These are phyloP conservation scores for Fundulus diaphanus DNA, from an alignment of 2,797 vertebrate genomes.

Conservation along the genomic window DNA sequence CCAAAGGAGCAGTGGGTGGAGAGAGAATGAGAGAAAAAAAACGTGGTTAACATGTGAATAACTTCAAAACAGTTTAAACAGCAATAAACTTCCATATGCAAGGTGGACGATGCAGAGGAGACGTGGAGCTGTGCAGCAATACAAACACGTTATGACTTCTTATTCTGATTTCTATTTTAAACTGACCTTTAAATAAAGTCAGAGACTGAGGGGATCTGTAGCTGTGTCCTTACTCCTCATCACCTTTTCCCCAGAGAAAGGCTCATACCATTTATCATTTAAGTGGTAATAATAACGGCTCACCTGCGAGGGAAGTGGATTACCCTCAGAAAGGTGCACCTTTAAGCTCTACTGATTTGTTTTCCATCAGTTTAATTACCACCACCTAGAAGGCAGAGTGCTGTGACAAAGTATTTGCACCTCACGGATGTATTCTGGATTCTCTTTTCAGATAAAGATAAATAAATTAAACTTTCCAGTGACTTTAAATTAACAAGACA, in stretches of 20 bases:
- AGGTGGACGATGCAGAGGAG: constrained; percentile 20
- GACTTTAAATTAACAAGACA: not conserved
- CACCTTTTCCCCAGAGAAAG: constrained; percentile 18
- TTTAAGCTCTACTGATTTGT: constrained; percentile 16
- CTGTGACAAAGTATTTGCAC: not conserved
- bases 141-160: constrained; percentile 22
- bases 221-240: constrained; percentile 6
- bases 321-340: constrained; percentile 19
- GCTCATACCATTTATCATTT: constrained; percentile 15
- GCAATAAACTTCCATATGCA: constrained; percentile 27
- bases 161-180: constrained; percentile 22
- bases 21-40: constrained; percentile 19
- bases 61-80: constrained; percentile 25
- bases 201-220: constrained; percentile 11
- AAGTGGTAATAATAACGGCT: constrained; percentile 26
- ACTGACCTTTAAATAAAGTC: constrained; percentile 53
- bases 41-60: constrained; percentile 44
- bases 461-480: not conserved
- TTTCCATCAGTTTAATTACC: constrained; percentile 27
- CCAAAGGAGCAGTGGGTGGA: constrained; percentile 26
- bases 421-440: not conserved
- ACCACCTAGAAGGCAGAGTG: not conserved
- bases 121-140: constrained; percentile 21
- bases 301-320: not conserved
- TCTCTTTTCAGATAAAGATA: not conserved